Base-by-base conservation (phyloP, 2,888 invertebrate genomes). In the Drosophila sordidula region DNA sequence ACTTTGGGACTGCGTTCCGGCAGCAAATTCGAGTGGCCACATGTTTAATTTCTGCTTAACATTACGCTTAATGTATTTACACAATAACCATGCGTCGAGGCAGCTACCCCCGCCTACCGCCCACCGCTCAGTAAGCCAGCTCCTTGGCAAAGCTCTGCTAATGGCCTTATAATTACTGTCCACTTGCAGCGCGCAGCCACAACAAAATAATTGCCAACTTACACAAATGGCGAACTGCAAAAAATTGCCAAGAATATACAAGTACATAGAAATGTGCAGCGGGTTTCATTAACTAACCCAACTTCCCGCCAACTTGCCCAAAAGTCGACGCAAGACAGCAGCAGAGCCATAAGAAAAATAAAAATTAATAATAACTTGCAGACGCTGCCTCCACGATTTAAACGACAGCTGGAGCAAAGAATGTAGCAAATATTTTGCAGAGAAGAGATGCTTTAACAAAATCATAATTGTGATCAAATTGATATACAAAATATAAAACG, bases 51-150 rank as follows among this genome's bases (percentile, higher is more conserved):
- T 84, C 85, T 80, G 72, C 67, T 87, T 57, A 87, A 71, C 87
- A 89, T 84, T 78, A 80, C 85, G 82, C 83, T 84, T 87, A 84
- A 84, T 84, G 89, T 85, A 81, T 87, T 84, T 87, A 85, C 87
- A 85, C 83, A 84, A 84, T 75, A 81, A 81, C 89, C 82, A 80
- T 67, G 87, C 81, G 55, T 62, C 55, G 58, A 38, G 55, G 14
- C 62, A 44, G 45, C 8, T 11, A 22, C 6, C 45, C 26, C 34
- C 34, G 25, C 11, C 14, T 3, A 16, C 26, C 6, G 34, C 11
- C 14, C 4, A 16, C 26, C 6, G 34, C 14, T 52, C 18, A 18
- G 18, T 18, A 18, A 18, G 2, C 18, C 18, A 18, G 18, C 18
- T 18, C 29, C 11, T 14, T 39, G 18, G 47, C 45, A 61, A 77